Conservation (phyloP, 2,888 invertebrate genomes). For the Siphlonurus alternatus region DNA sequence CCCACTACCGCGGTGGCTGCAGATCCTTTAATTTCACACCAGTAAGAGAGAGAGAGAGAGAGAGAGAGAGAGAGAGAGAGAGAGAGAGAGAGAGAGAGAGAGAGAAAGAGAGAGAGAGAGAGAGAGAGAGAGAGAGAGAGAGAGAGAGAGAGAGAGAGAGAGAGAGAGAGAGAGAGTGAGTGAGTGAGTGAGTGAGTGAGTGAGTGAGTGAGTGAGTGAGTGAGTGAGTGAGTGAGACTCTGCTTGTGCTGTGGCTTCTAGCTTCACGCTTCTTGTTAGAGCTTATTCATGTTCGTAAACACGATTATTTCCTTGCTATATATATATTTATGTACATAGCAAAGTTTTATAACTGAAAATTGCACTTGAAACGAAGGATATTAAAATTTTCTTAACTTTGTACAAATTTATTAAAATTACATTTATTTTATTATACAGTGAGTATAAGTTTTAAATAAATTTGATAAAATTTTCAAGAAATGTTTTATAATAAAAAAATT, state of each 20-base stretch:
- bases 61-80: background rate
- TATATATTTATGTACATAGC: no score
- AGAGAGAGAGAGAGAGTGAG: background rate
- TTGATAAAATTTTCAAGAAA: no score
- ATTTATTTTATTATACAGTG: no score
- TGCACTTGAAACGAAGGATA: no score
- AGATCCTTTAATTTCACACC: background rate
- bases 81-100: background rate
- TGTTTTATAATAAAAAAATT: no score
- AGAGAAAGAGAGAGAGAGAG: background rate
- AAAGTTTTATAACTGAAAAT: no score
- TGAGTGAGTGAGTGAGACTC: background rate
- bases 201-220: conserved; percentile 1
- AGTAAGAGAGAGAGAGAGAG: background rate
- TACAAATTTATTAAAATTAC: no score
- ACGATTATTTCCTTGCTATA: no score
- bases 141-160: background rate
- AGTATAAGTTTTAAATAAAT: no score
- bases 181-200: background rate
- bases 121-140: background rate
- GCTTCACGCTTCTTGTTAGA: no score
- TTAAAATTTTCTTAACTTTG: no score
- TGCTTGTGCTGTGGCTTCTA: background rate
- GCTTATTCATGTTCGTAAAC: no score
- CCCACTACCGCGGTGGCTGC: background rate